phyloP scores from a whole-genome alignment of 2,888 invertebrate species.

The Sminthurinus aureus region DNA sequence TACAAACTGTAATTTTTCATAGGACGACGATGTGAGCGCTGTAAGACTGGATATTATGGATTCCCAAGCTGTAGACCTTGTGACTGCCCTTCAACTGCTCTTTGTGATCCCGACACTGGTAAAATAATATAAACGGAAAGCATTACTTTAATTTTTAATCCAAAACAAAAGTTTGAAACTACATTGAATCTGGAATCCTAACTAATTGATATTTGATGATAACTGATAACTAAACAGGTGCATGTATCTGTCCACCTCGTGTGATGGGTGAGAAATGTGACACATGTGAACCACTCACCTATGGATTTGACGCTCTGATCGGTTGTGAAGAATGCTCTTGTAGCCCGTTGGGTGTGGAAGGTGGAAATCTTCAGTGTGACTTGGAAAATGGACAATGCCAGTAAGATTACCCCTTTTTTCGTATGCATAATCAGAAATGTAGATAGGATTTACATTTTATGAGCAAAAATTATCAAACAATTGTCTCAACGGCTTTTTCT shows the following conservation, averaged over 20 bases:
- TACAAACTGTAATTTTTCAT: too few relatives aligned
- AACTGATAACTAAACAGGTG: slow-evolving; percentile 65
- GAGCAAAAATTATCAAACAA: background rate
- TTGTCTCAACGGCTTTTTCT: too few relatives aligned
- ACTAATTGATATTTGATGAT: background rate
- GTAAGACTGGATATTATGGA: slow-evolving; percentile 90
- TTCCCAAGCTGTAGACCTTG: slow-evolving; percentile 94
- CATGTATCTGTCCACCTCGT: slow-evolving; percentile 90
- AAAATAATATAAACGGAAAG: slow-evolving; percentile 39
- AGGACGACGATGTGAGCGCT: slow-evolving; percentile 71
- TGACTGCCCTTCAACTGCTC: slow-evolving; percentile 82
- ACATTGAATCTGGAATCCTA: slow-evolving; percentile 61
- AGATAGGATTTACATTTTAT: too few relatives aligned
- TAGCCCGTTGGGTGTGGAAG: slow-evolving; percentile 79
- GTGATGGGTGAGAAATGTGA: slow-evolving; percentile 91
- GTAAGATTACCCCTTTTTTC: slow-evolving; percentile 63
- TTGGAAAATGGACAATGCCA: slow-evolving; percentile 83
- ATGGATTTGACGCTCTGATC: slow-evolving; percentile 90
- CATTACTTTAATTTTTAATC: background rate
- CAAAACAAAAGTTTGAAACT: slow-evolving; percentile 61
- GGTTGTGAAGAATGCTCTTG: slow-evolving; percentile 97
- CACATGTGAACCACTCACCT: slow-evolving; percentile 80
- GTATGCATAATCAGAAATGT: background rate
- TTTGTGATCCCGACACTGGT: slow-evolving; percentile 78
- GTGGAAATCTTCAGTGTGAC: slow-evolving; percentile 85